Evolutionary conservation across 2,888 invertebrate genomes (phyloP).

Genomic region (Drosophila pseudotalamancana): DNA sequence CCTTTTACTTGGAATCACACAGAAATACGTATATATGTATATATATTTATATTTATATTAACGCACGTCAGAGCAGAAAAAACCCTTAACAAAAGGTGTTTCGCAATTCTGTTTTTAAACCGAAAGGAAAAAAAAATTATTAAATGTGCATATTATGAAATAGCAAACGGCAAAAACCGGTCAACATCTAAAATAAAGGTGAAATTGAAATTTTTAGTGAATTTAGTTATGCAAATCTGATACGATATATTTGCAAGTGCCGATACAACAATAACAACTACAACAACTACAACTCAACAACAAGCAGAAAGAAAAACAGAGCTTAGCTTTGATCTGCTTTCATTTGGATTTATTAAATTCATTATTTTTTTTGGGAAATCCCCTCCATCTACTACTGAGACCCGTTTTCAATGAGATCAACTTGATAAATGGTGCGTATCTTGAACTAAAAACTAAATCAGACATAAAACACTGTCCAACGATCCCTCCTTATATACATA

Average conservation of each 20-base stretch:
- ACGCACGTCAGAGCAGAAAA: neutral
- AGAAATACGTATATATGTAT: constrained; percentile 7
- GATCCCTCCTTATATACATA: too few relatives aligned
- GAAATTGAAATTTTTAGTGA: constrained; percentile 50
- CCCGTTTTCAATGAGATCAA: constrained; percentile 71
- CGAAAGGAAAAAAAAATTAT: too few relatives aligned
- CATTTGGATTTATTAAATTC: constrained; percentile 62
- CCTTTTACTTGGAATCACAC: constrained; percentile 15
- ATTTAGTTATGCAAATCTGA: constrained; percentile 54
- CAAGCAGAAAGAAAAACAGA: constrained; percentile 5
- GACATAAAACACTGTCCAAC: neutral
- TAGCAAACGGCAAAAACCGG: constrained; percentile 41
- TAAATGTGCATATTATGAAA: constrained; percentile 50
- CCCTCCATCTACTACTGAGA: constrained; percentile 33
- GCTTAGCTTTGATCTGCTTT: constrained; percentile 39
- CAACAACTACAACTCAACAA: constrained; percentile 21
- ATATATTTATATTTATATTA: neutral
- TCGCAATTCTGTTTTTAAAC: constrained; percentile 27
- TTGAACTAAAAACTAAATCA: constrained; percentile 39
- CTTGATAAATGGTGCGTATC: constrained; percentile 81
- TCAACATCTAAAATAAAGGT: constrained; percentile 22
- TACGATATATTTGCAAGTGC: constrained; percentile 52
- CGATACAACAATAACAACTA: constrained; percentile 19
- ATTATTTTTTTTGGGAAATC: constrained; percentile 22
- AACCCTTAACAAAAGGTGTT: constrained; percentile 1